phyloP scores from a whole-genome alignment of 2,113 vertebrate genomes.

The Psittacula cyanocephala region DNA sequence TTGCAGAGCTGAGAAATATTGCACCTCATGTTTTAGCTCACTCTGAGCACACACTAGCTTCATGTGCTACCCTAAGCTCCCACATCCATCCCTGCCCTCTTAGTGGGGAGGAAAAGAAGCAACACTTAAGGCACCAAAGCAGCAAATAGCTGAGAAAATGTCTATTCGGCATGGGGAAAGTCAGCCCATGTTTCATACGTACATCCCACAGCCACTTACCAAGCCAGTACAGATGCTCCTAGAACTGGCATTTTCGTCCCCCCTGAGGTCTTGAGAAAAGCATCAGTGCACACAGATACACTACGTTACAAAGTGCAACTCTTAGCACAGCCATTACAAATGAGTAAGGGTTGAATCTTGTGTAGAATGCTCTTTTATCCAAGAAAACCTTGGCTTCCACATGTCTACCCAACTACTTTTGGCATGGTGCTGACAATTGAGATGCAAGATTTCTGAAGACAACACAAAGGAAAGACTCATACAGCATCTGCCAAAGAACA shows the following conservation, averaged over 20 bases:
- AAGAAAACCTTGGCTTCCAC: neutral
- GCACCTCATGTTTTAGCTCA: neutral
- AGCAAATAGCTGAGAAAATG: neutral
- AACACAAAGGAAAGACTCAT: accelerated
- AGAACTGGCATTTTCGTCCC: neutral
- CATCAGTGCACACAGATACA: accelerated
- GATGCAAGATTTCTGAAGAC: neutral
- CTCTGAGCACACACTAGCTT: neutral
- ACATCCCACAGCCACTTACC: neutral
- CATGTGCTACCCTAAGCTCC: neutral
- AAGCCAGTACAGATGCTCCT: neutral
- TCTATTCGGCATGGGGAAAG: neutral
- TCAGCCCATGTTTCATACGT: neutral
- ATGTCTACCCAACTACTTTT: neutral
- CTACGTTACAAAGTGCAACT: accelerated
- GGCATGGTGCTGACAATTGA: neutral
- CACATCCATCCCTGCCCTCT: neutral
- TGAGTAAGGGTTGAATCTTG: neutral
- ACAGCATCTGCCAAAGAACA: neutral
- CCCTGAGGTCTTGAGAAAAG: neutral
- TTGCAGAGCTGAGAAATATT: neutral
- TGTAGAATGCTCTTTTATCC: neutral
- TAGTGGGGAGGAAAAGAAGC: neutral
- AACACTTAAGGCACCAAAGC: neutral
- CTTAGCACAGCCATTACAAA: neutral